These are phyloP conservation scores for Pollachius pollachius DNA, from an alignment of 2,113 vertebrate species.

Conservation along the genomic window DNA sequence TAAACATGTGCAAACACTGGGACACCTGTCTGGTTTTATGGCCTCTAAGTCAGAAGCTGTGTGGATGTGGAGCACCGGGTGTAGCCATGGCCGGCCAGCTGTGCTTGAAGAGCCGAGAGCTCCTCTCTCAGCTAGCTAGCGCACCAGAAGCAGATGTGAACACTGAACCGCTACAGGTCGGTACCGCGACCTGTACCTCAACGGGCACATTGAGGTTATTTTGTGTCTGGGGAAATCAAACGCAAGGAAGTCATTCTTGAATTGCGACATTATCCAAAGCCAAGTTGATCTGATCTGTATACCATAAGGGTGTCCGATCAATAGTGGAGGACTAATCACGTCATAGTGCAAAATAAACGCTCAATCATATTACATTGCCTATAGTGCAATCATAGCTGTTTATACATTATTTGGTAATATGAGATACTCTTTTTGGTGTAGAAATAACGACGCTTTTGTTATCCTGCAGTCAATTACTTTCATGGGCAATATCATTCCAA, in stretches of 20 bases:
- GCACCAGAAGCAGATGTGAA: slow-evolving; percentile 59
- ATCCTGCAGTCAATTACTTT: too few species aligned
- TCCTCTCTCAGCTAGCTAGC: slow-evolving; percentile 30
- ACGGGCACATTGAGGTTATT: slow-evolving; percentile 30
- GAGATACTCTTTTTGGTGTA: too few species aligned
- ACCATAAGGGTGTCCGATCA: too few species aligned
- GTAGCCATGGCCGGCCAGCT: slow-evolving; percentile 39
- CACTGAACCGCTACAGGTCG: slow-evolving; percentile 25
- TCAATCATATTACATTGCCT: too few species aligned
- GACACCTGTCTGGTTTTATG: slow-evolving; percentile 11
- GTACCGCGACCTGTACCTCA: slow-evolving; percentile 22
- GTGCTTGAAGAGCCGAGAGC: slow-evolving; percentile 29
- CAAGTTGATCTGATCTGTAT: too few species aligned
- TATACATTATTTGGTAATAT: too few species aligned
- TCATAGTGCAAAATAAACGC: too few species aligned
- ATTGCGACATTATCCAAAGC: background rate
- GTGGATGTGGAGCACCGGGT: background rate
- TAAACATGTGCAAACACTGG: slow-evolving; percentile 1
- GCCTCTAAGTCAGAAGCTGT: background rate
- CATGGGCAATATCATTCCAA: too few species aligned
- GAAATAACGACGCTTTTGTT: too few species aligned
- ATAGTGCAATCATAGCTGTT: too few species aligned
- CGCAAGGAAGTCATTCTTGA: background rate
- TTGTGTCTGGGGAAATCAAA: slow-evolving; percentile 51
- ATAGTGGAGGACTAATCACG: too few species aligned